A percentile compares a stretch with the other conserved stretches of the same genome.
phyloP scores from a whole-genome alignment of 2,113 vertebrate species.

The Meleagris gallopavo region DNA sequence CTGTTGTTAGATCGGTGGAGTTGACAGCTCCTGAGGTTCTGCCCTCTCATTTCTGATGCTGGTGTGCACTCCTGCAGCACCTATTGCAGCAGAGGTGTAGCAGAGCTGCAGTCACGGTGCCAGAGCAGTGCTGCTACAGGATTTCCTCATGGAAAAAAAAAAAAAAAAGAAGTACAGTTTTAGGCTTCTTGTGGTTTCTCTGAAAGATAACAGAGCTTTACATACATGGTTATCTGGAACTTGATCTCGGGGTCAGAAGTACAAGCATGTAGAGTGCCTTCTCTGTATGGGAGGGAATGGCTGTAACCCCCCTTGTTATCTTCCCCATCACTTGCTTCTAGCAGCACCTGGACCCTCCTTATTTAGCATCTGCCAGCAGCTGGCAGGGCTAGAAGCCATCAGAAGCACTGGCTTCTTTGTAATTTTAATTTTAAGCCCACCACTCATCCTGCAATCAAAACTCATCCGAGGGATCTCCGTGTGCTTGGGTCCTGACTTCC shows the following conservation, averaged over 20 bases:
- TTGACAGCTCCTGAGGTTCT: neutral
- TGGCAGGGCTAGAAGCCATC: neutral
- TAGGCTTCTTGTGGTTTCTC: conserved; percentile 34
- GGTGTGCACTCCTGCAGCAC: neutral
- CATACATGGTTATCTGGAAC: neutral
- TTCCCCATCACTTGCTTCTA: neutral
- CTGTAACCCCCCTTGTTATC: neutral
- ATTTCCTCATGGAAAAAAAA: neutral
- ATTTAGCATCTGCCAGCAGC: neutral
- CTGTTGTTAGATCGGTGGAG: neutral
- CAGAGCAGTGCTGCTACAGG: neutral
- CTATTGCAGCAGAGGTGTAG: neutral
- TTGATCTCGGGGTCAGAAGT: conserved; percentile 69
- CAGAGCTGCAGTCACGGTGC: neutral
- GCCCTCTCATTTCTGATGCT: neutral
- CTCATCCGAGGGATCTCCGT: neutral
- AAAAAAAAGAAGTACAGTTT: neutral
- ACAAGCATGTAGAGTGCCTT: neutral
- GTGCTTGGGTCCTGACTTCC: neutral
- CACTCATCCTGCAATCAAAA: neutral
- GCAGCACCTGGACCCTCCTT: neutral
- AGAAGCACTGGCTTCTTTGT: neutral
- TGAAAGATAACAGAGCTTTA: conserved; percentile 48
- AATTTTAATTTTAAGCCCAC: neutral
- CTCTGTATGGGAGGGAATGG: neutral